phyloP scores from a whole-genome alignment of 1,140 invertebrate species.

The Cotesia typhae region DNA sequence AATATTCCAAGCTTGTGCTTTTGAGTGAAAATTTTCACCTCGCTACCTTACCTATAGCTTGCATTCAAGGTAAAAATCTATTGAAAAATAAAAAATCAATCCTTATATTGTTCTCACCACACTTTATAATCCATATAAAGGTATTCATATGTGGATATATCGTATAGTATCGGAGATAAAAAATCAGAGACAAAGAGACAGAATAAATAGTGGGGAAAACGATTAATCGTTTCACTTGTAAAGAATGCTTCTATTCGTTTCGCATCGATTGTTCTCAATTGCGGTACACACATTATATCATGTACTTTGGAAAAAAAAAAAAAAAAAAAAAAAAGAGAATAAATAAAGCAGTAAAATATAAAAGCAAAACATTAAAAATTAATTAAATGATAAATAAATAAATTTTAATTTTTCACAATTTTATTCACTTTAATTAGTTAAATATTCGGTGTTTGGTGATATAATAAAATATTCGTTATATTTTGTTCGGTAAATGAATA shows the following conservation, averaged over 20 bases:
- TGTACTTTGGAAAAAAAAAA: not conserved
- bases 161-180: not conserved
- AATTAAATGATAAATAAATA: no score
- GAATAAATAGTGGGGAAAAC: not conserved
- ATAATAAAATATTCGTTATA: no score
- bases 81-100: constrained; percentile 9
- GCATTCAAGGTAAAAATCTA: no score
- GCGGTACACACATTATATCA: not conserved
- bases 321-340: not conserved
- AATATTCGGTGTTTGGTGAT: no score
- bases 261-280: constrained; percentile 29
- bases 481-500: no score
- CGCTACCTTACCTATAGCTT: no score
- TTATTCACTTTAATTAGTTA: no score
- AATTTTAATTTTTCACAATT: no score
- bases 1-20: not conserved
- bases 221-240: constrained; percentile 24
- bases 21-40: not conserved
- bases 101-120: not conserved
- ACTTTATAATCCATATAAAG: no score
- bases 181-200: not conserved
- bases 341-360: not conserved
- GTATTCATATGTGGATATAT: not conserved
- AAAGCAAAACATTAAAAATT: no score
- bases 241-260: constrained; percentile 19